Percentiles rank a stretch among this genome's conserved stretches.
These are phyloP conservation scores for Halcyon leucocephala DNA, from an alignment of 2,797 vertebrate genomes.

Conservation along the genomic window DNA sequence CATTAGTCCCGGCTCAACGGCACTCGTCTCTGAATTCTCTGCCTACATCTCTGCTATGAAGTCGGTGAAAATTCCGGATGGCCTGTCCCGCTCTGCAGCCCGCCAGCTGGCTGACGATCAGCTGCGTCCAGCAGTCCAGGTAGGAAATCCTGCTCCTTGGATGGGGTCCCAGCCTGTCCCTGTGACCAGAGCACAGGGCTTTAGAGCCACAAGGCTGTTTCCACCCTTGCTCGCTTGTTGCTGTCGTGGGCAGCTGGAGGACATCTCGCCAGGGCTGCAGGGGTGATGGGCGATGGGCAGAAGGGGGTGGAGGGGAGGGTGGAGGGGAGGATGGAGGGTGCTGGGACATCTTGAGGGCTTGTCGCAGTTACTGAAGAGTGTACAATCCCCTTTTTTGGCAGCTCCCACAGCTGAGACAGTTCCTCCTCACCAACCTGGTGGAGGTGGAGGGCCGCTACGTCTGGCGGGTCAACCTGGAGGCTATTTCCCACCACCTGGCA, in stretches of 20 bases:
- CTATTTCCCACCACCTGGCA: slow-evolving; percentile 84
- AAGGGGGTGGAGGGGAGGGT: neutral
- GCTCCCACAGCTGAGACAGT: slow-evolving; percentile 87
- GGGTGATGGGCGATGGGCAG: neutral
- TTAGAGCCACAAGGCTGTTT: neutral
- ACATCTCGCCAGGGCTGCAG: neutral
- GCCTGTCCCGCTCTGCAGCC: slow-evolving; percentile 87
- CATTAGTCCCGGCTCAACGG: slow-evolving; percentile 84
- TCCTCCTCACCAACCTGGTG: slow-evolving; percentile 93
- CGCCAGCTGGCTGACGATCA: slow-evolving; percentile 90
- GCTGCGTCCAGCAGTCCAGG: slow-evolving; percentile 84
- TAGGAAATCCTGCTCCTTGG: slow-evolving; percentile 17
- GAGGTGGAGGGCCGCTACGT: slow-evolving; percentile 80
- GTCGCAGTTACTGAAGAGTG: fast-evolving
- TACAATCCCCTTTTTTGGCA: slow-evolving; percentile 27
- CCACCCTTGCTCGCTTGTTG: neutral
- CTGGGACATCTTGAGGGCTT: neutral
- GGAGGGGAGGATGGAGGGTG: neutral
- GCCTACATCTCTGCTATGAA: slow-evolving; percentile 89
- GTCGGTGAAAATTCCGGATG: slow-evolving; percentile 81
- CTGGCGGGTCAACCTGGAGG: slow-evolving; percentile 93
- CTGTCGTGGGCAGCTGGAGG: neutral
- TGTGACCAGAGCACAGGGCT: neutral
- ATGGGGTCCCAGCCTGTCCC: neutral
- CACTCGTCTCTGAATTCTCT: slow-evolving; percentile 77